Conservation (phyloP, 2,888 invertebrate genomes). For the Drosophila maculinotata region DNA sequence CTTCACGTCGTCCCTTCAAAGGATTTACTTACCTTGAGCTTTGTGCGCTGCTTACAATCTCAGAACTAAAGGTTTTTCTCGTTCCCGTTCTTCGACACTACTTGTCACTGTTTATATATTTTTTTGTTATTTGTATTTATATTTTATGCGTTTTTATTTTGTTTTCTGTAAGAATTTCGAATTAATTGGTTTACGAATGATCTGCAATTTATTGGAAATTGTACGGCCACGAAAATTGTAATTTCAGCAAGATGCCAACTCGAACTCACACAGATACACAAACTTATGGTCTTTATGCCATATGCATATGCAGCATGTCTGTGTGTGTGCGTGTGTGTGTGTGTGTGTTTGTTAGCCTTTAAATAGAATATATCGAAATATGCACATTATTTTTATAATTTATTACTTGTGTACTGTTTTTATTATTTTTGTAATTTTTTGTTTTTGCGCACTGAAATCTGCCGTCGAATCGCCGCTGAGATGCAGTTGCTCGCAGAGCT, state of each 20-base stretch:
- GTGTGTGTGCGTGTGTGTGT: conserved; percentile 14
- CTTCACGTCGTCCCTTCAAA: no score
- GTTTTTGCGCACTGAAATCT: conserved; percentile 70
- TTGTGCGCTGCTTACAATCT: conserved; percentile 52
- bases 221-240: conserved; percentile 20
- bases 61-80: conserved; percentile 30
- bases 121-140: conserved; percentile 17
- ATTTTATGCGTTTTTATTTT: conserved; percentile 6
- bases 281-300: conserved; percentile 39
- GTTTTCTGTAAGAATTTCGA: conserved; percentile 34
- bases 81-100: conserved; percentile 32
- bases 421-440: conserved; percentile 24
- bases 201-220: conserved; percentile 16
- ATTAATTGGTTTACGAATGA: conserved; percentile 7
- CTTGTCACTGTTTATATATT: conserved; percentile 55
- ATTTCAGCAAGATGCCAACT: conserved; percentile 23
- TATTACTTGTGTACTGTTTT: conserved; percentile 30
- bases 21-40: conserved; percentile 55
- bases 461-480: conserved; percentile 58
- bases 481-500: conserved; percentile 54
- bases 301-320: conserved; percentile 23
- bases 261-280: conserved; percentile 37
- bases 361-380: no score
- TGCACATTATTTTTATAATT: conserved; percentile 30
- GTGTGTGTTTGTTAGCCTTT: conserved; percentile 22